A percentile compares a stretch with the other conserved stretches of the same genome.
phyloP scores from a whole-genome alignment of 35 echinoderm and acorn worm species.

The Holothuria glaberrima region DNA sequence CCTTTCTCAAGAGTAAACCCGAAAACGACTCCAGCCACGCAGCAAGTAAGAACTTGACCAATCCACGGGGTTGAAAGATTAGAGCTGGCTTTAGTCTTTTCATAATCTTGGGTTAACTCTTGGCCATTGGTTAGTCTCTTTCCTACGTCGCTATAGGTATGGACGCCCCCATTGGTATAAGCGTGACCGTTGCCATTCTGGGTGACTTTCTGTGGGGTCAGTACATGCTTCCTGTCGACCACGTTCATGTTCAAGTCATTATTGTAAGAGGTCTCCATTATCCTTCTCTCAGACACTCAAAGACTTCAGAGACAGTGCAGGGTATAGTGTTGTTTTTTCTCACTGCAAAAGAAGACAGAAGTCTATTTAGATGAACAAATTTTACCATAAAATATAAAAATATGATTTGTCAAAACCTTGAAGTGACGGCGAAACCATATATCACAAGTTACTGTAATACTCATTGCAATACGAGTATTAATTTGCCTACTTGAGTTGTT shows the following conservation, averaged over 20 bases:
- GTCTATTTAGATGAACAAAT: too few species aligned
- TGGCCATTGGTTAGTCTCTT: too few species aligned
- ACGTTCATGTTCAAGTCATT: constrained; percentile 29
- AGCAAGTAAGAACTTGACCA: constrained; percentile 58
- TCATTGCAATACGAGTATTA: too few species aligned
- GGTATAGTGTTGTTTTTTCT: background rate
- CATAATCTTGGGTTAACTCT: too few species aligned
- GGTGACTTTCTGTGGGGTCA: background rate
- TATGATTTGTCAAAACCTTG: too few species aligned
- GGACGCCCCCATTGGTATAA: background rate
- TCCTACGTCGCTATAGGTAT: background rate
- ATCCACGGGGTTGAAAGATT: background rate
- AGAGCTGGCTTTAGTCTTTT: too few species aligned
- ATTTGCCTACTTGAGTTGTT: too few species aligned
- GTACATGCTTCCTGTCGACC: background rate
- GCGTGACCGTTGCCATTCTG: background rate
- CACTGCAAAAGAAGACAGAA: background rate
- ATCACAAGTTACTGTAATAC: too few species aligned
- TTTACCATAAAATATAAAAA: too few species aligned
- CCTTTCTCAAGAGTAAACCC: constrained; percentile 91
- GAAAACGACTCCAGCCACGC: constrained; percentile 72
- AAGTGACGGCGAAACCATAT: too few species aligned
- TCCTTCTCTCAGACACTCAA: background rate
- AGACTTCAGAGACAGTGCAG: background rate
- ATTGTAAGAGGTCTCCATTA: background rate